Evolutionary conservation across 2,797 vertebrate species (phyloP).

Genomic region (Salmo trutta): DNA sequence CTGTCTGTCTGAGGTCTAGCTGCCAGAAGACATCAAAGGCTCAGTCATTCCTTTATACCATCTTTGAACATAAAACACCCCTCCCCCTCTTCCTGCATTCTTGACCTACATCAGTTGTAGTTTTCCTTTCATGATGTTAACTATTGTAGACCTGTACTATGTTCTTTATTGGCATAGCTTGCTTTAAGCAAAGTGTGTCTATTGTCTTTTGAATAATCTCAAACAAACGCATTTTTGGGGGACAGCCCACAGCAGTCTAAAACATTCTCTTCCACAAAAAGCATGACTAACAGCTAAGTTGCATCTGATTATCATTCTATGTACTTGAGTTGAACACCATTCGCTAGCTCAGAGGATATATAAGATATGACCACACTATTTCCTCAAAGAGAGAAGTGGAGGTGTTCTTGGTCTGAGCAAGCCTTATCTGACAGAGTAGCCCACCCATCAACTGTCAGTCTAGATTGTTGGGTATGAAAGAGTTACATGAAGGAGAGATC

Average conservation of each 20-base stretch:
- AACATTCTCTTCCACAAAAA: neutral
- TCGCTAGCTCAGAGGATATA: neutral
- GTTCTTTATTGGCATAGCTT: neutral
- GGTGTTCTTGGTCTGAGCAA: constrained; percentile 51
- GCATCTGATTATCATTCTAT: neutral
- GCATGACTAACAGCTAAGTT: neutral
- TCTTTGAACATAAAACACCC: constrained; percentile 71
- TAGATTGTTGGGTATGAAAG: constrained; percentile 70
- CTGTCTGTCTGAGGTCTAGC: constrained; percentile 66
- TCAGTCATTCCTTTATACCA: constrained; percentile 51
- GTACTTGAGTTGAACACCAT: neutral
- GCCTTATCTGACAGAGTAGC: constrained; percentile 39
- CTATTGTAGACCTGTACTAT: neutral
- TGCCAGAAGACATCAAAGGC: constrained; percentile 78
- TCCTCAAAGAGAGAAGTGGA: constrained; percentile 31
- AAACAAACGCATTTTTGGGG: neutral
- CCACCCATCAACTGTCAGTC: constrained; percentile 47
- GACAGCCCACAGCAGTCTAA: neutral
- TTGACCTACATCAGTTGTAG: constrained; percentile 6
- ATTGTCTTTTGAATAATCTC: neutral
- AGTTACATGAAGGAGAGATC: constrained; percentile 76
- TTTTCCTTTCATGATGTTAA: constrained; percentile 16
- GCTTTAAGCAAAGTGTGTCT: neutral
- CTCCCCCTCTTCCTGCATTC: constrained; percentile 42
- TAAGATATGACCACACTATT: constrained; percentile 18